Percentiles rank a stretch among this genome's conserved stretches.
These are phyloP conservation scores for Hemicentrotus pulcherrimus DNA, from an alignment of 35 echinoderm and acorn worm genomes.

Conservation along the genomic window DNA sequence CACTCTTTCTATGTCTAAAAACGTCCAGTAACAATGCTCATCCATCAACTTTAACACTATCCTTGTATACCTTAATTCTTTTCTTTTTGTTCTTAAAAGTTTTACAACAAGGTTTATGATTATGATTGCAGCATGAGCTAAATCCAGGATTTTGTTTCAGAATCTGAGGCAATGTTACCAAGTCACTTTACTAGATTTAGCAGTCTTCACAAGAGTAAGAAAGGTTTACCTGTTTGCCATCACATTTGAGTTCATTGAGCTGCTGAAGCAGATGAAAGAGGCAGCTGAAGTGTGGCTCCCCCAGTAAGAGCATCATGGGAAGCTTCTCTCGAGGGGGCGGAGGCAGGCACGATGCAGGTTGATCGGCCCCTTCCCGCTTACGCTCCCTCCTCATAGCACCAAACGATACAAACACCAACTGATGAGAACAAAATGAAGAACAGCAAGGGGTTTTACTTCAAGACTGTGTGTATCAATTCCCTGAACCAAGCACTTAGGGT, in stretches of 20 bases:
- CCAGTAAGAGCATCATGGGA: conserved; percentile 84
- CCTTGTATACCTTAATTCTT: no score
- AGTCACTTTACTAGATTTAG: no score
- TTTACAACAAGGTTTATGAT: no score
- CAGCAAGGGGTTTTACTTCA: background rate
- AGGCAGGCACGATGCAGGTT: conserved; percentile 78
- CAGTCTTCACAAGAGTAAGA: background rate
- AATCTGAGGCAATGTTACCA: no score
- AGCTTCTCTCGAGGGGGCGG: conserved; percentile 74
- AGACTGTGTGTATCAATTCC: background rate
- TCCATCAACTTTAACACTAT: no score
- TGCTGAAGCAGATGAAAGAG: conserved; percentile 77
- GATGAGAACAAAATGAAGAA: background rate
- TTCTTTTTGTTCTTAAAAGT: no score
- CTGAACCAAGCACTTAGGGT: no score
- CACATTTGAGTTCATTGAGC: conserved; percentile 64
- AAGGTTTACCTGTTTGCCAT: conserved; percentile 21
- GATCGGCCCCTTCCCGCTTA: conserved; percentile 77
- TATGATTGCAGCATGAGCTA: no score
- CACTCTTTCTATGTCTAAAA: no score
- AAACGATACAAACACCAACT: conserved; percentile 92
- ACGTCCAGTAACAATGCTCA: no score
- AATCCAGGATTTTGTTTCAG: no score
- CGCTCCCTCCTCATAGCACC: conserved; percentile 78
- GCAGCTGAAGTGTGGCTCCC: conserved; percentile 76